phyloP scores from a whole-genome alignment of 2,888 invertebrate genomes.

The Disparrhopalites patrizii region DNA sequence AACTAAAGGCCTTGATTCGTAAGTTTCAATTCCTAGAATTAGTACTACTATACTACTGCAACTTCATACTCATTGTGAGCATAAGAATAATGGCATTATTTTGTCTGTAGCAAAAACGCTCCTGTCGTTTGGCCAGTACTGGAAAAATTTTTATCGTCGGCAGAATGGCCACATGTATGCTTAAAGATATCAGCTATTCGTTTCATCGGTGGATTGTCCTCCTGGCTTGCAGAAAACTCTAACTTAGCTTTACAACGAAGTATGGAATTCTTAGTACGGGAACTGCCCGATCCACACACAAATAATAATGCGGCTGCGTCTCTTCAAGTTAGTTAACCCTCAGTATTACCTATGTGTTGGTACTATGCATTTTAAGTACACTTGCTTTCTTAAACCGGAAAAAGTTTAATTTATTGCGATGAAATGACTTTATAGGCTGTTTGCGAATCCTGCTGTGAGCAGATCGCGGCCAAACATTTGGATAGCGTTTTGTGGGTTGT shows the following conservation, averaged over 20 bases:
- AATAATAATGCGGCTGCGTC: conserved; percentile 78
- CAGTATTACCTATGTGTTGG: no score
- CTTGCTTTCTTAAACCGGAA: no score
- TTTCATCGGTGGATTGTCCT: conserved; percentile 45
- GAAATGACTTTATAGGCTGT: conserved; percentile 66
- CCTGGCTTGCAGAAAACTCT: conserved; percentile 43
- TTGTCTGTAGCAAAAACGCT: conserved; percentile 65
- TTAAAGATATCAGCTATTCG: conserved; percentile 43
- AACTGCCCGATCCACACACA: conserved; percentile 68
- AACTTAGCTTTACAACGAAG: conserved; percentile 39
- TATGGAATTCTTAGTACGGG: conserved; percentile 67
- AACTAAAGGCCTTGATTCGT: conserved; percentile 43
- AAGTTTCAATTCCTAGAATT: conserved; percentile 24
- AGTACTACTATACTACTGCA: neutral
- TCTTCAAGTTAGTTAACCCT: conserved; percentile 53
- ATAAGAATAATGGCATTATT: conserved; percentile 1
- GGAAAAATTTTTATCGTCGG: conserved; percentile 38
- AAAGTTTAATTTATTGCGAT: neutral
- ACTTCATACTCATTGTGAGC: neutral
- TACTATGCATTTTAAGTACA: no score
- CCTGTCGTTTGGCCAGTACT: conserved; percentile 38
- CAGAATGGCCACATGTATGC: conserved; percentile 44
- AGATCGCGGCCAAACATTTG: conserved; percentile 69
- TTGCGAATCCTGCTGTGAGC: conserved; percentile 73
- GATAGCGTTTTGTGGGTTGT: conserved; percentile 68